These are phyloP conservation scores for Diabrotica balteata DNA, from an alignment of 2,888 invertebrate genomes.

Conservation along the genomic window DNA sequence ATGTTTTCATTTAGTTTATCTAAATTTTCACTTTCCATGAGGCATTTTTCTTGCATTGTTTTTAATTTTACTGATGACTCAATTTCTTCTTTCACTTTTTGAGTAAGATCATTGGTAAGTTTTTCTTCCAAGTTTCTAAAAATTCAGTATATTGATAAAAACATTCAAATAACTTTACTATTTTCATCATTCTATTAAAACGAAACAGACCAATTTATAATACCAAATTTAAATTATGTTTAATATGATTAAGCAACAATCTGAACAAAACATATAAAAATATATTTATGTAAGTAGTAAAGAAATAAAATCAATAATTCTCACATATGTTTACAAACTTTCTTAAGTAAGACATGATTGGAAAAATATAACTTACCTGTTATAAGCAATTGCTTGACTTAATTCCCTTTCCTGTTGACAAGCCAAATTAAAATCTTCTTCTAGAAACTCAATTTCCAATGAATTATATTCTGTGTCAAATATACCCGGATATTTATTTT, in stretches of 20 bases:
- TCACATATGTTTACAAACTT: not conserved
- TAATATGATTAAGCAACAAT: too few relatives aligned
- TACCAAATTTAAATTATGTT: too few relatives aligned
- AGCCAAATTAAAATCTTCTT: constrained; percentile 44
- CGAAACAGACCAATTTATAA: too few relatives aligned
- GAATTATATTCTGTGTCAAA: constrained; percentile 46
- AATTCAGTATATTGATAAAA: constrained; percentile 3
- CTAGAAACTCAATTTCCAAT: constrained; percentile 44
- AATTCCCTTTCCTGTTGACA: constrained; percentile 39
- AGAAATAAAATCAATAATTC: not conserved
- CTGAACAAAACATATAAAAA: too few relatives aligned
- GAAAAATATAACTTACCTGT: constrained; percentile 19
- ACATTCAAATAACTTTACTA: too few relatives aligned
- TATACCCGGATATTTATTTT: constrained; percentile 44
- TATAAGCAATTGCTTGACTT: constrained; percentile 28
- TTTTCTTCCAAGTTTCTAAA: constrained; percentile 41
- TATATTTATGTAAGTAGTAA: not conserved
- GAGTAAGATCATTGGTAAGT: constrained; percentile 38
- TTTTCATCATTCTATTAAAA: too few relatives aligned
- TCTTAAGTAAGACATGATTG: too few relatives aligned
- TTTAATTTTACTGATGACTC: constrained; percentile 38
- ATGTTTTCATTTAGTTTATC: constrained; percentile 46
- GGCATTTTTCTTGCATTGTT: constrained; percentile 42
- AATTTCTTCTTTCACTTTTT: constrained; percentile 41
- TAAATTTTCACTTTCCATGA: constrained; percentile 39